Base-by-base conservation (phyloP, 2,113 vertebrate species). In the Saccopteryx bilineata region DNA sequence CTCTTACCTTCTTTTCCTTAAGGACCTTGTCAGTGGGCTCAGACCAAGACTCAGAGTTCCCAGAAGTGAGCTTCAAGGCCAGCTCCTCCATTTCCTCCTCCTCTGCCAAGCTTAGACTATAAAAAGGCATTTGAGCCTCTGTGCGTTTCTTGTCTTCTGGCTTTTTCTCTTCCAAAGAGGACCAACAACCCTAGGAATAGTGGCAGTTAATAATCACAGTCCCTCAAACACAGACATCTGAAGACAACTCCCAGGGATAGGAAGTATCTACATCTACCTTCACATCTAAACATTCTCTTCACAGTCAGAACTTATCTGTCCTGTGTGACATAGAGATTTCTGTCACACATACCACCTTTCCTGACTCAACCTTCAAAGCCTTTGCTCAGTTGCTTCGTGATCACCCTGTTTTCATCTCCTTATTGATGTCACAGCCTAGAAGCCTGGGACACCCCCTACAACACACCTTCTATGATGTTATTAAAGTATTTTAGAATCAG, bases 1-100 rank as follows among this genome's bases (percentile, higher is more conserved):
- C 10, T 61, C 75, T 97, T 58, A 98, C 96, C 93, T 97, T 97
- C 76, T 96, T 92, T 60, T 95, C 93, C 71, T 96, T 84, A 68
- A 98, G 87, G 74, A 28, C 3, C 39, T 46, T 72, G 56, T 97
- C 97, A 56, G 31, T 60, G 14, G 86, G 31, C 75, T 87, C 80
- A 9, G 26, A 21, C 31, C 46, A 14, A 48, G 80, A 93, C 2
- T 80, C 85, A 1, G n/a, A 21, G 4, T 26, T 31, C 31, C 85
- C 95, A 50, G n/a, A 9, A 0, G 31, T 10, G 5, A 96, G 90
- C n/a, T 93, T 75, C 5, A 24, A 21, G 46, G 50, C 68, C 8
- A 81, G 23, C 2, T 63, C 66, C 17, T 97, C 95, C 0, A 39
- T 24, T 0, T 92, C 28, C 1, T 90, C 71, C 17, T 97, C 96